Percentiles rank a stretch among this genome's conserved stretches.
Conservation (phyloP, 2,113 vertebrate genomes). For the Callospermophilus lateralis region DNA sequence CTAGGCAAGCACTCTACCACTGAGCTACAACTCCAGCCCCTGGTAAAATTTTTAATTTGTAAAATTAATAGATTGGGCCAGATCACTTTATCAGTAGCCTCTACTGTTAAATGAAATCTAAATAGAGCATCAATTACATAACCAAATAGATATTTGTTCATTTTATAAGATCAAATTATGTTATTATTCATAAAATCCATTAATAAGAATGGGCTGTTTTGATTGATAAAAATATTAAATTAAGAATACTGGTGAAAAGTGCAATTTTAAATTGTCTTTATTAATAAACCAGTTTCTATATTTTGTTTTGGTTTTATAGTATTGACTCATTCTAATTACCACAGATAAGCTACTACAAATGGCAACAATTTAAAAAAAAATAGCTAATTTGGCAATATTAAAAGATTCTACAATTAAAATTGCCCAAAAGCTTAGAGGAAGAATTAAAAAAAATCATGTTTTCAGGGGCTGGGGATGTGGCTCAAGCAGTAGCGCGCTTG, state of each 20-base stretch:
- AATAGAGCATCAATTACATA: neutral
- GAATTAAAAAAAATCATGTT: slow-evolving; percentile 27
- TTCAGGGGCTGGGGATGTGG: neutral
- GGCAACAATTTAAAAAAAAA: neutral
- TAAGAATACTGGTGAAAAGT: neutral
- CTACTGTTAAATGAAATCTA: slow-evolving; percentile 20
- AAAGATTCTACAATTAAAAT: slow-evolving; percentile 44
- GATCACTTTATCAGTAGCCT: slow-evolving; percentile 50
- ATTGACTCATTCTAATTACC: slow-evolving; percentile 6
- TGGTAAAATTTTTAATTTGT: slow-evolving; percentile 15
- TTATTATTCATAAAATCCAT: slow-evolving; percentile 10
- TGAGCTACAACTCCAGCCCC: too few species aligned
- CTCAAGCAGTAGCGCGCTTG: too few species aligned
- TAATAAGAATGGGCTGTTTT: neutral
- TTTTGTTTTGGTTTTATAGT: slow-evolving; percentile 13
- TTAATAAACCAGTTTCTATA: neutral
- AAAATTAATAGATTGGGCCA: slow-evolving; percentile 27
- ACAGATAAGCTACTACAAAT: slow-evolving; percentile 9
- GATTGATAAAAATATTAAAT: slow-evolving; percentile 18
- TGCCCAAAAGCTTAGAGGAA: slow-evolving; percentile 11
- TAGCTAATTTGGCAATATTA: slow-evolving; percentile 31
- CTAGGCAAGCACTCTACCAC: too few species aligned
- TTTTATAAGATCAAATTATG: slow-evolving; percentile 8
- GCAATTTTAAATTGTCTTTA: slow-evolving; percentile 27
- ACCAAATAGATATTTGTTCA: slow-evolving; percentile 1